Evolutionary conservation across 2,888 invertebrate genomes (phyloP), one percentile per base, ranked within the genome.

Genomic region (Metacarcinus magister): DNA sequence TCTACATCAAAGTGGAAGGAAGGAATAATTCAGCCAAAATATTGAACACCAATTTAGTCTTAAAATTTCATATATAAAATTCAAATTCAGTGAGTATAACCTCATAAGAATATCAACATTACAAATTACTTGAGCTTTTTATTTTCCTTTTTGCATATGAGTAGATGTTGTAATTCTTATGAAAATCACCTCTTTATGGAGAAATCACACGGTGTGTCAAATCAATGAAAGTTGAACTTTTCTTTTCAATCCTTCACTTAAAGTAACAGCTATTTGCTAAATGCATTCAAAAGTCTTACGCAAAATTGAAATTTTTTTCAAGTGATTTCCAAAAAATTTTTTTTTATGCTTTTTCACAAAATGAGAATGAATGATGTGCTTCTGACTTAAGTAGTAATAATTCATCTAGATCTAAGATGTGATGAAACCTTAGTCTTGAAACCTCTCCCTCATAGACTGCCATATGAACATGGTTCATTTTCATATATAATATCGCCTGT

Each of bases 171-270:
- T 16, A 39, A 87, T 87, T 87, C 87, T 87, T 87, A 87, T 87
- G 87, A 87, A 39, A 87, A 39, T 87, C 39, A 87, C 19, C 32
- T 87, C 32, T 75, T 82, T 32, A 87, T 39, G 87, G 19, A 87
- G 39, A 87, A 75, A 75, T 75, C 28, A 75, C 28, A 75, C n/a
- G 87, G 23, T 87, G 39, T 3, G 75, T 16, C 87, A 87, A 87
- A 87, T 87, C 87, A 87, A 39, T 87, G 87, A 87, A 87, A 87
- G 87, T 87, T 87, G 87, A 87, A 87, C 87, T 39, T 39, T 87
- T 87, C 3, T 87, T 39, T 87, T 39, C 39, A 10, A 39, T 87
- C 39, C 87, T 39, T 39, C 87, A 87, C 87, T 87, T 87, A 32
- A 87, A 13, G 39, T 39, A 39, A 87, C 16, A 8, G 28, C 28